Evolutionary conservation across 2,797 vertebrate species (phyloP), one percentile per base, ranked within the genome.

Genomic region (Rhinophrynus dorsalis): DNA sequence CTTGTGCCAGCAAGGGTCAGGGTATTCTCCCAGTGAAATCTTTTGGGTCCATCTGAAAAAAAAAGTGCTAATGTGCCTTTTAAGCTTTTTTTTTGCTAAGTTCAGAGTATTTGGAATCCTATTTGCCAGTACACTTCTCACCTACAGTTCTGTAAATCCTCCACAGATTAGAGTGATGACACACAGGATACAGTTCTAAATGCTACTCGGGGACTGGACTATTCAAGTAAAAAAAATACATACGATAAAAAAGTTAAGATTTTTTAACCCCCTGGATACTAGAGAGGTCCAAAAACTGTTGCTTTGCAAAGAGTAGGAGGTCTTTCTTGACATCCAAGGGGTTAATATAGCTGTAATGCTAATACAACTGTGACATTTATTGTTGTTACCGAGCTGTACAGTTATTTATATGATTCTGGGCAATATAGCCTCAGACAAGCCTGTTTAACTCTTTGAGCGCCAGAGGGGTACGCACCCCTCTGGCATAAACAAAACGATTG

Each of bases 1-100:
- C 66, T 75, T 1, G 12, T 1, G 18, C 74, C 54, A n/a, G n/a
- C n/a, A 12, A 0, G 67, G 64, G 75, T 79, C 78, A 63, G 54
- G 37, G 76, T 11, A 5, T 17, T 29, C 45, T 68, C 75, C 70
- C 68, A 2, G 42, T 1, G 74, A 75, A 67, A 74, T 79, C 79
- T 81, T 64, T 50, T 51, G 76, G 74, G 83, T 8, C 75, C 76
- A 0, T 83, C 77, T 44, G 40, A 42, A 61, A 15, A n/a, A 81
- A 12, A 81, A 78, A 81, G 90, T 90, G 87, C 92, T 88, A 90
- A 90, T 85, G 84, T 85, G 88, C 84, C 86, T 78, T 90, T 87
- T 83, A 80, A 60, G 63, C 78, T 68, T 77, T 78, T 75, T 76
- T 30, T n/a, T 60, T 75, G 71, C 74, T 15, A 67, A 84, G 84